These are phyloP conservation scores for Frieseomelitta varia DNA, from an alignment of 1,140 invertebrate species.

Conservation along the genomic window DNA sequence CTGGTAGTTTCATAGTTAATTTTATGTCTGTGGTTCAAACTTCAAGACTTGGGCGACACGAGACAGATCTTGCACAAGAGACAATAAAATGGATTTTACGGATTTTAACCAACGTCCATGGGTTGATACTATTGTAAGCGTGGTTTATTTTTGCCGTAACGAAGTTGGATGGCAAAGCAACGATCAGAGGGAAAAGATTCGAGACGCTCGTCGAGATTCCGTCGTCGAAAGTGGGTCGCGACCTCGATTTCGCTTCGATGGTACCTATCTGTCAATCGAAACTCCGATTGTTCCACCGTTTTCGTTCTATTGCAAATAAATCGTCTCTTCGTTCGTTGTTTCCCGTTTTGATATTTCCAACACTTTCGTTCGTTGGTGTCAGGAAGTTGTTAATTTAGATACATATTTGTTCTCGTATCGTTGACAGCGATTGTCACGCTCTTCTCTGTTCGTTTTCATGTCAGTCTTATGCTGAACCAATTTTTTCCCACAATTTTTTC, in stretches of 20 bases:
- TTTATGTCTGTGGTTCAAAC: no score
- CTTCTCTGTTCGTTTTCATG: not conserved
- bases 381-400: not conserved
- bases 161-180: not conserved
- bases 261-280: conserved; percentile 54
- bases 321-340: not conserved
- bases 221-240: conserved; percentile 54
- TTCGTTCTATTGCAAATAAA: not conserved
- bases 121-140: not conserved
- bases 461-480: not conserved
- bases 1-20: no score
- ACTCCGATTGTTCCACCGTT: conserved; percentile 22
- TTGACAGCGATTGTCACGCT: not conserved
- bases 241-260: conserved; percentile 59
- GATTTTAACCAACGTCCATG: not conserved
- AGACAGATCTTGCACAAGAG: not conserved
- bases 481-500: not conserved
- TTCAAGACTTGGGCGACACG: not conserved
- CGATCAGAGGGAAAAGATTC: conserved; percentile 45
- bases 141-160: conserved; percentile 19
- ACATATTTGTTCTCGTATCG: not conserved
- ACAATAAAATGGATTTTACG: not conserved
- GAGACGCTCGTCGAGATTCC: conserved; percentile 43
- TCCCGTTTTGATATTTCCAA: not conserved
- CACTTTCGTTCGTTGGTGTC: not conserved